Base-by-base conservation (phyloP, 2,888 invertebrate genomes). In the Aporophyla lueneburgensis region DNA sequence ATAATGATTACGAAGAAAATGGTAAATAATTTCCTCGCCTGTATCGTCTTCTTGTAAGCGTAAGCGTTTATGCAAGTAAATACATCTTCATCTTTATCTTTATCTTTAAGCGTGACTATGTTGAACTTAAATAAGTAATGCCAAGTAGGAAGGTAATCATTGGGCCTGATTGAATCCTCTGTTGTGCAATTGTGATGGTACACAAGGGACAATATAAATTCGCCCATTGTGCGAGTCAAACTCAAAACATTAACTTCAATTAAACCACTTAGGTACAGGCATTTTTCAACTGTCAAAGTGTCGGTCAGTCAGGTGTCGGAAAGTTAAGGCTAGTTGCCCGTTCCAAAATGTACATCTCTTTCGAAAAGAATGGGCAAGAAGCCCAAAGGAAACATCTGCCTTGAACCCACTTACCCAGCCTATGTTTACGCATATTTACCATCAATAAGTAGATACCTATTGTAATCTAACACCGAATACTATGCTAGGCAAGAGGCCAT, bases 381-480 rank as follows among this genome's bases (percentile, higher is more conserved):
- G 10, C 43, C 43, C 10, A 46, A 46, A 58, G n/a, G 21, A n/a
- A 19, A 61, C 19, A 33, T 33, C 1, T 33, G 1, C 75, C 81
- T 78, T 76, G 81, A 53, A 43, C 51, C 16, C 16, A 53, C 72
- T 27, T 7, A 54, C 73, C 46, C 6, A 59, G n/a, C 12, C 33
- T 12, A 53, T 53, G 73, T 40, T 53, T 49, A 49, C 12, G 53
- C 53, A 61, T 80, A 61, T 49, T 74, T 62, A 40, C 62, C 49
- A 46, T n/a, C 5, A 61, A 58, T n/a, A 63, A 58, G 1, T 58
- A 67, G 19, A 40, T 51, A 82, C 40, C 59, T 77, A 78, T 67
- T 78, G 78, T 76, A 82, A 82, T 82, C 27, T 81, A 56, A 81
- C 77, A 76, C 82, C 27, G 6, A 78, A 82, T 62, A 67, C 33